phyloP scores from a whole-genome alignment of 2,888 invertebrate species.

The Drosophila picticornis region DNA sequence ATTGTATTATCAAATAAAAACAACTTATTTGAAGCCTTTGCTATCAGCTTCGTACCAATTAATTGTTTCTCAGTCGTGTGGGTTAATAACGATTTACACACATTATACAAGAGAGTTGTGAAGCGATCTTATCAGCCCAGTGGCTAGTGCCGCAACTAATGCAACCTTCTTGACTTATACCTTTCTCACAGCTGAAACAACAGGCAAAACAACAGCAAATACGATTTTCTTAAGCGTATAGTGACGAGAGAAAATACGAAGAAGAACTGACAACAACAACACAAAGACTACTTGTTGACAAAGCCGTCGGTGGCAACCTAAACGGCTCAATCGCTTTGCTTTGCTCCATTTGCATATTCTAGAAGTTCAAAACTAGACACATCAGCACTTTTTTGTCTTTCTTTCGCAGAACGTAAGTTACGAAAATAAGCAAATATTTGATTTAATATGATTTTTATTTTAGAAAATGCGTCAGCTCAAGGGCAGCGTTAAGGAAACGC shows the following conservation, averaged over 20 bases:
- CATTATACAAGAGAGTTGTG: not conserved
- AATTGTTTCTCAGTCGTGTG: too few species aligned
- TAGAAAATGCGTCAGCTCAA: constrained; percentile 91
- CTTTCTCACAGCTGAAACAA: constrained; percentile 38
- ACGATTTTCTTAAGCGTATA: constrained; percentile 33
- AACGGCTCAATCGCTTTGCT: constrained; percentile 5
- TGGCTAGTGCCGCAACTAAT: not conserved
- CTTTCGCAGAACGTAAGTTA: constrained; percentile 17
- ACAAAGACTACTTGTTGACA: constrained; percentile 61
- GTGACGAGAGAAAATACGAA: constrained; percentile 28
- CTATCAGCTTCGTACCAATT: not conserved
- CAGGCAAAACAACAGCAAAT: constrained; percentile 29
- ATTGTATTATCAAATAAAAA: not conserved
- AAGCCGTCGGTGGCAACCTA: constrained; percentile 19
- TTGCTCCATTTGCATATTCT: constrained; percentile 30
- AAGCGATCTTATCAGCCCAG: not conserved
- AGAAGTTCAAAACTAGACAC: constrained; percentile 39
- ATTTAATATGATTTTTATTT: not conserved
- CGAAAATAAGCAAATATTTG: not conserved
- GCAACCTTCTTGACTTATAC: constrained; percentile 22
- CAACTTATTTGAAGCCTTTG: not conserved
- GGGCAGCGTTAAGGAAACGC: constrained; percentile 93
- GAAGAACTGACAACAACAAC: constrained; percentile 31
- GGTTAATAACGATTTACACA: too few species aligned
- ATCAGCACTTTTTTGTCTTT: constrained; percentile 41